phyloP scores from a whole-genome alignment of 53 echinoderm and acorn worm species.

The Zoroaster sp. region DNA sequence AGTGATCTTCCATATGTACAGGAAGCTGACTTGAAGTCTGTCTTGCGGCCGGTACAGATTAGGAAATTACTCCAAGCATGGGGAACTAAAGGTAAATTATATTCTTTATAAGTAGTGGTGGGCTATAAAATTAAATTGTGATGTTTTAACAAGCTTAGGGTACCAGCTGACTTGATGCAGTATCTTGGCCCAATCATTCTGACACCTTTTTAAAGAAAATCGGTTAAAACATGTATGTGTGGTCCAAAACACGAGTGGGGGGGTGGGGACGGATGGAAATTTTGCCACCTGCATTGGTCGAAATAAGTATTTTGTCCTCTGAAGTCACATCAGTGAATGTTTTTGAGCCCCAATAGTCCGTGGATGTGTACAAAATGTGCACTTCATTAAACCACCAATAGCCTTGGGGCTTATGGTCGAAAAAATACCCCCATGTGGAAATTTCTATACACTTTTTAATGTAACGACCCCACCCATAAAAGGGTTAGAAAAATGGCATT shows the following conservation, averaged over 20 bases:
- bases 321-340: neutral
- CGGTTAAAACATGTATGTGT: too few species aligned
- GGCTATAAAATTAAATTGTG: neutral
- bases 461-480: neutral
- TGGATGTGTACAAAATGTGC: neutral
- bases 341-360: neutral
- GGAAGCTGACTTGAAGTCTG: neutral
- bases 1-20: neutral
- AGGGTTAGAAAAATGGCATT: neutral
- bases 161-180: too few species aligned
- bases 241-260: too few species aligned
- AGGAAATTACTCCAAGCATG: neutral
- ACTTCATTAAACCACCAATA: neutral
- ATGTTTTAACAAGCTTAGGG: too few species aligned
- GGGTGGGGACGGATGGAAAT: too few species aligned
- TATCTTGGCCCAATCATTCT: neutral
- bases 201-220: neutral
- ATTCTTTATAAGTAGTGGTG: neutral
- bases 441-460: neutral
- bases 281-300: slow-evolving; percentile 58
- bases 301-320: slow-evolving; percentile 29
- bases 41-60: neutral
- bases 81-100: neutral
- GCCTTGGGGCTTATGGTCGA: neutral
- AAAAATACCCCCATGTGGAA: neutral